phyloP scores from a whole-genome alignment of 2,113 vertebrate species.

The Grammomys surdaster region DNA sequence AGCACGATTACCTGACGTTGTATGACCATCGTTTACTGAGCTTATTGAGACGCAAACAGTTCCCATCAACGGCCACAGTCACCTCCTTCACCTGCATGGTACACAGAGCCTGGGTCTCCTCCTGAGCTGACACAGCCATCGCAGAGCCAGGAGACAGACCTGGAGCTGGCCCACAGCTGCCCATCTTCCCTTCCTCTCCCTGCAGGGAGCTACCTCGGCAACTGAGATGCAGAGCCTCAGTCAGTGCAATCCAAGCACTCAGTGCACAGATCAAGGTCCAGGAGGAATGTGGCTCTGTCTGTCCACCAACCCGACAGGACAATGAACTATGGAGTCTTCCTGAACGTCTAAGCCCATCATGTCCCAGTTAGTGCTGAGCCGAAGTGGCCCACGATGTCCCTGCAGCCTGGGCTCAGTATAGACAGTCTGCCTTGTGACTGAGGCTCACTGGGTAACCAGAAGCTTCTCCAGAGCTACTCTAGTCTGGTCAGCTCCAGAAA shows the following conservation, averaged over 20 bases:
- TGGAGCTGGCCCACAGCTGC: neutral
- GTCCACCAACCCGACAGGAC: no score
- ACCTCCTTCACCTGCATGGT: neutral
- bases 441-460: neutral
- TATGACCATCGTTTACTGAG: neutral
- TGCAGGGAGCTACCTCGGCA: neutral
- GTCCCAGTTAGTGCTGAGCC: neutral
- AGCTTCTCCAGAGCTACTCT: neutral
- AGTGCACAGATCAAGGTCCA: neutral
- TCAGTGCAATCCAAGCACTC: neutral
- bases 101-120: neutral
- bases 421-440: neutral
- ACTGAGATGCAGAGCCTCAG: neutral
- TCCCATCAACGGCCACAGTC: neutral
- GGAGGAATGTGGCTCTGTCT: neutral
- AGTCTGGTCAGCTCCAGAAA: neutral
- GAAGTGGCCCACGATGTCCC: neutral
- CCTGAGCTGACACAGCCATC: neutral
- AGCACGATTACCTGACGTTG: neutral
- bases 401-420: neutral
- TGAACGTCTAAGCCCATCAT: rapidly evolving
- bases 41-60: neutral
- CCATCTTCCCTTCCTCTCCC: neutral
- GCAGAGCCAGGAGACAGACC: neutral
- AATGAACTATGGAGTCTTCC: neutral